These are phyloP conservation scores for Pocillopora grandis DNA, from an alignment of 92 coral and sea anemone genomes.

Conservation along the genomic window DNA sequence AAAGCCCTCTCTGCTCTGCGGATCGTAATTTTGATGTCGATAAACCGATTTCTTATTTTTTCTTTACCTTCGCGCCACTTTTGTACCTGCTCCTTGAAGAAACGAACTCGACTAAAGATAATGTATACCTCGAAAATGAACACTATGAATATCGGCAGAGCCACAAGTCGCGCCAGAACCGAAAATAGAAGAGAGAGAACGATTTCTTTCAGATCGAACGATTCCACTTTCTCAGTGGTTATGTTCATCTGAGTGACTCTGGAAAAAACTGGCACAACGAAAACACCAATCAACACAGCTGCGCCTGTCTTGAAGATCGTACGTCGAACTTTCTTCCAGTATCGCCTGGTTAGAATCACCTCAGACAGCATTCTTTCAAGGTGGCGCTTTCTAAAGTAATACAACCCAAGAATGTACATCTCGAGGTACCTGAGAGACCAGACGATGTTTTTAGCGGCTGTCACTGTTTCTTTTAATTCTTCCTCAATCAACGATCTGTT, in stretches of 20 bases:
- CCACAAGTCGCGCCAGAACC: constrained; percentile 32
- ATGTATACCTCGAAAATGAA: constrained; percentile 55
- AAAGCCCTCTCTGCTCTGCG: constrained; percentile 53
- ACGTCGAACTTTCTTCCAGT: constrained; percentile 46
- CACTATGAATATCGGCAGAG: constrained; percentile 56
- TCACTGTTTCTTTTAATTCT: constrained; percentile 54
- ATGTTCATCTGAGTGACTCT: constrained; percentile 37
- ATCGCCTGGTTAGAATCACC: constrained; percentile 48
- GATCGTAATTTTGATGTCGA: constrained; percentile 44
- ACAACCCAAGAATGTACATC: constrained; percentile 49
- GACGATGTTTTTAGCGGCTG: constrained; percentile 52
- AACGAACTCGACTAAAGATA: constrained; percentile 50
- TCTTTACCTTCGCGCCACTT: constrained; percentile 42
- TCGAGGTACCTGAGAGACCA: constrained; percentile 63
- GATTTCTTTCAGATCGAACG: constrained; percentile 21
- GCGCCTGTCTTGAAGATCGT: constrained; percentile 18
- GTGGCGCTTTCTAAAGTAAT: constrained; percentile 59
- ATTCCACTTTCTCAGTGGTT: constrained; percentile 20
- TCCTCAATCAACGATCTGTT: constrained; percentile 59
- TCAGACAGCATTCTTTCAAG: constrained; percentile 50
- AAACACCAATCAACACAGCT: constrained; percentile 2
- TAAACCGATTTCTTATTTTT: constrained; percentile 58
- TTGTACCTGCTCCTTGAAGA: constrained; percentile 52
- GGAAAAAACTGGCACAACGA: constrained; percentile 46
- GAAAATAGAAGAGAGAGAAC: constrained; percentile 24